Percentiles rank a stretch among this genome's conserved stretches.
These are phyloP conservation scores for Leptopilina myrica DNA, from an alignment of 2,888 invertebrate genomes.

Conservation along the genomic window DNA sequence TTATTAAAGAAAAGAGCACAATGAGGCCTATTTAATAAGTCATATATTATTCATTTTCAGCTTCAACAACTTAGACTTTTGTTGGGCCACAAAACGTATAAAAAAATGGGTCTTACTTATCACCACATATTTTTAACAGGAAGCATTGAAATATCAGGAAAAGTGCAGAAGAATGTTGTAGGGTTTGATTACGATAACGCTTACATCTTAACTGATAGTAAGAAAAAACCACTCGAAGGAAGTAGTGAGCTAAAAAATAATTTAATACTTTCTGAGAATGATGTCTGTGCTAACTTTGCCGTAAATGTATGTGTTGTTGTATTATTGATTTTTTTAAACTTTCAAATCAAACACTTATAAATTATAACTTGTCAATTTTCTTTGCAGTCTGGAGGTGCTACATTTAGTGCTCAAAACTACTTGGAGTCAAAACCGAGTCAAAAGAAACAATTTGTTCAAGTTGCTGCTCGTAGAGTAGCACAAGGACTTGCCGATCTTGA, in stretches of 20 bases:
- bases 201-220: constrained; percentile 81
- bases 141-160: constrained; percentile 79
- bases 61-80: constrained; percentile 71
- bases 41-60: constrained; percentile 57
- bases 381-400: constrained; percentile 81
- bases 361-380: not conserved
- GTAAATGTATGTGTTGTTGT: constrained; percentile 78
- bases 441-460: constrained; percentile 81
- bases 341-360: not conserved
- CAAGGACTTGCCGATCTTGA: constrained; percentile 69
- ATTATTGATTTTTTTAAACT: constrained; percentile 1
- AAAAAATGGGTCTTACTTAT: constrained; percentile 80
- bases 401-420: constrained; percentile 83
- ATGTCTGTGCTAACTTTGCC: constrained; percentile 84
- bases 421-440: constrained; percentile 78
- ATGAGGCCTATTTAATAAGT: constrained; percentile 43
- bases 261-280: constrained; percentile 77
- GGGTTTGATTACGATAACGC: constrained; percentile 82
- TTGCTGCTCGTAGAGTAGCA: constrained; percentile 73
- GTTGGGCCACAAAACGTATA: constrained; percentile 74
- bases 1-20: too few relatives aligned
- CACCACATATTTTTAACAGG: constrained; percentile 82
- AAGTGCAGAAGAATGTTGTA: constrained; percentile 79
- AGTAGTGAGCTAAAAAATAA: constrained; percentile 79
- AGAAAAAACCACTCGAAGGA: constrained; percentile 82